A percentile compares a stretch with the other conserved stretches of the same genome.
Evolutionary conservation across 1,140 invertebrate species (phyloP).

Genomic region (Eufriesea mexicana): DNA sequence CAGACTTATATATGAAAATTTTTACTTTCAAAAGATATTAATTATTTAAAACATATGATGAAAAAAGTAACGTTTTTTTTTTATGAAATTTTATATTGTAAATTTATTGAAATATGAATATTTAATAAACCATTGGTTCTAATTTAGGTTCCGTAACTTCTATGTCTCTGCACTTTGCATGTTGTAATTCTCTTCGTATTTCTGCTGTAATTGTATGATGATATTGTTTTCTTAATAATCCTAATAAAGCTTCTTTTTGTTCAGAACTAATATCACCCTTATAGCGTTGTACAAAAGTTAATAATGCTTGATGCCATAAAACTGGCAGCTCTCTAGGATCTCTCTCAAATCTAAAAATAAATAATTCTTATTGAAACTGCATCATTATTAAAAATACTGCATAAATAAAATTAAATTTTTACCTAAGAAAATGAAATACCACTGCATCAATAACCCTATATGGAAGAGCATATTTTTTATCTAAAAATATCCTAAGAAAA

Average conservation of each 20-base stretch:
- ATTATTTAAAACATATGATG: background rate
- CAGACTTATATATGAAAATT: background rate
- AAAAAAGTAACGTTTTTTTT: background rate
- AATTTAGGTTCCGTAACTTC: slow-evolving; percentile 80
- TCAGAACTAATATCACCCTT: slow-evolving; percentile 97
- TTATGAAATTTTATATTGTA: slow-evolving; percentile 36
- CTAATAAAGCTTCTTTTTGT: slow-evolving; percentile 93
- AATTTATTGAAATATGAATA: slow-evolving; percentile 8
- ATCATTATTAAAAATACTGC: background rate
- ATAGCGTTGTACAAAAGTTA: slow-evolving; percentile 97
- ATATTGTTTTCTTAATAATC: slow-evolving; percentile 89
- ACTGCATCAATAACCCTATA: slow-evolving; percentile 97
- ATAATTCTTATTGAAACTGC: background rate
- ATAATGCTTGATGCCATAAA: slow-evolving; percentile 97
- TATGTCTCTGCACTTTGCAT: slow-evolving; percentile 91
- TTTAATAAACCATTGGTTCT: slow-evolving; percentile 62
- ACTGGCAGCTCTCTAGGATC: slow-evolving; percentile 94
- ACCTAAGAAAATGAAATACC: slow-evolving; percentile 97
- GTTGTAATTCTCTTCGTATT: slow-evolving; percentile 91
- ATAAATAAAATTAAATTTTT: slow-evolving; percentile 61
- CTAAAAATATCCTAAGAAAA: slow-evolving; percentile 96
- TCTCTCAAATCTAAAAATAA: slow-evolving; percentile 88
- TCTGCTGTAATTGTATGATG: slow-evolving; percentile 93
- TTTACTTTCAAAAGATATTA: too few species aligned
- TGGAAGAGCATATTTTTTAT: slow-evolving; percentile 99